Conservation (phyloP, 1,140 invertebrate species). For the Lasioglossum albipes region DNA sequence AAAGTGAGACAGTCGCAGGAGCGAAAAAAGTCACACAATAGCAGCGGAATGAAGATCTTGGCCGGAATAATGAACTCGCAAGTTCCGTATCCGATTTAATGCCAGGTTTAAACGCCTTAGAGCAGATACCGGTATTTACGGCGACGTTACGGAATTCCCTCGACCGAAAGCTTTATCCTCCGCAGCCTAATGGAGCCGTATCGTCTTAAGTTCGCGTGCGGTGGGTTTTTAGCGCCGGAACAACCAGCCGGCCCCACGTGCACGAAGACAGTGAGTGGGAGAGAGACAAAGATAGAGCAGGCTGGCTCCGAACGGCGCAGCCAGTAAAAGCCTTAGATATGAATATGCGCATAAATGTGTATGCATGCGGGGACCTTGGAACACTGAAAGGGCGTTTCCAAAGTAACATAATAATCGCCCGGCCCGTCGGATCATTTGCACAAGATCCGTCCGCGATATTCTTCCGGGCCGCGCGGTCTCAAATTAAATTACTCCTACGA, state of each 20-base stretch:
- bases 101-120: neutral
- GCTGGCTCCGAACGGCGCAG: constrained; percentile 30
- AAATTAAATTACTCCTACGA: constrained; percentile 18
- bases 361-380: constrained; percentile 33
- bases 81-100: neutral
- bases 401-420: constrained; percentile 39
- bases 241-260: constrained; percentile 54
- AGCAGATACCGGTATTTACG: constrained; percentile 35
- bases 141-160: constrained; percentile 27
- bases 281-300: neutral
- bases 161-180: constrained; percentile 40
- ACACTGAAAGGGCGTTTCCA: constrained; percentile 45
- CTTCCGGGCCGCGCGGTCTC: neutral
- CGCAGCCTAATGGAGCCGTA: constrained; percentile 57
- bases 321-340: constrained; percentile 48
- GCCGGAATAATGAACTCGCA: neutral
- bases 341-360: constrained; percentile 56
- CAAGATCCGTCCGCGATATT: constrained; percentile 26
- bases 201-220: constrained; percentile 50
- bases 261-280: neutral
- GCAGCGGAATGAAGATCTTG: neutral
- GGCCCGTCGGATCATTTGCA: constrained; percentile 33
- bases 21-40: neutral
- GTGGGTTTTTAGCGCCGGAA: constrained; percentile 56
- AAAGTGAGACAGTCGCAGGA: too few species aligned